Evolutionary conservation across 1,140 invertebrate species (phyloP).

Genomic region (Ectropis grisescens): DNA sequence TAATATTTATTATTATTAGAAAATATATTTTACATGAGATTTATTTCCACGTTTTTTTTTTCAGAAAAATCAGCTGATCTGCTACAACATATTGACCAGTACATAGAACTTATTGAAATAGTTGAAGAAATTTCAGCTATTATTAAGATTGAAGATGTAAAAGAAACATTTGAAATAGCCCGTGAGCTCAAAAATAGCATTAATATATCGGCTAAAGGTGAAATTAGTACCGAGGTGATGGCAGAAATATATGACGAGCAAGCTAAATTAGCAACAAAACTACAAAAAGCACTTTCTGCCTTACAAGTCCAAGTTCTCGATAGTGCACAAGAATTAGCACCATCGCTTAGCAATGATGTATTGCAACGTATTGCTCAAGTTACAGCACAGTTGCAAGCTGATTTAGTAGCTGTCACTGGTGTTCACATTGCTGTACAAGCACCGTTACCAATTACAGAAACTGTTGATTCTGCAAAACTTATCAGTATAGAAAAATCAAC

Average conservation of each 20-base stretch:
- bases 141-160: slow-evolving; percentile 31
- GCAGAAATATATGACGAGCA: slow-evolving; percentile 16
- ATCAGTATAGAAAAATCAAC: too few relatives aligned
- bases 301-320: slow-evolving; percentile 31
- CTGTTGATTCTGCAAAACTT: background rate
- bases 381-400: slow-evolving; percentile 19
- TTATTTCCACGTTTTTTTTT: too few relatives aligned
- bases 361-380: slow-evolving; percentile 23
- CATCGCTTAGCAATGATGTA: slow-evolving; percentile 14
- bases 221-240: slow-evolving; percentile 3
- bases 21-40: too few relatives aligned
- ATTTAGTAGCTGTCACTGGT: slow-evolving; percentile 21
- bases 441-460: slow-evolving; percentile 1
- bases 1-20: too few relatives aligned
- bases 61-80: slow-evolving; percentile 21
- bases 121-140: slow-evolving; percentile 35
- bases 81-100: slow-evolving; percentile 40
- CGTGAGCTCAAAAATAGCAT: slow-evolving; percentile 32
- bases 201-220: slow-evolving; percentile 1
- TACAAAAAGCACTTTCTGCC: slow-evolving; percentile 25
- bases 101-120: slow-evolving; percentile 39
- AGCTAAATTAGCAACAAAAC: slow-evolving; percentile 18
- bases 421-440: slow-evolving; percentile 11
- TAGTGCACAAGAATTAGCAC: slow-evolving; percentile 18
- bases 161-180: slow-evolving; percentile 28